Conservation (phyloP, 2,797 vertebrate genomes). For the Gambelia wislizenii region DNA sequence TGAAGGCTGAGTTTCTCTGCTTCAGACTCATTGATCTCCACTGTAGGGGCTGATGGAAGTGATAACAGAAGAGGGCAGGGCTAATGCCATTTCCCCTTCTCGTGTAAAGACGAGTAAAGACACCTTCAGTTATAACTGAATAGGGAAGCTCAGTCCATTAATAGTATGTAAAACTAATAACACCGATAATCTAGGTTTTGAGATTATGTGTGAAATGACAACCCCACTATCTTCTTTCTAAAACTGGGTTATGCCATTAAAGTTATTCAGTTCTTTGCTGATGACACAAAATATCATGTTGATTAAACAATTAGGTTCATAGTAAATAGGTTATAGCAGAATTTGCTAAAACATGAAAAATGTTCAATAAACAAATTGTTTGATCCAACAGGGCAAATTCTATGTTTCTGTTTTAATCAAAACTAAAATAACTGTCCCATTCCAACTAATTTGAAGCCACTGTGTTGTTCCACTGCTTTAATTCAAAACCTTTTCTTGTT, state of each 20-base stretch:
- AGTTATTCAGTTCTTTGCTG: neutral
- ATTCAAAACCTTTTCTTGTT: neutral
- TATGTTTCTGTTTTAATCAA: slow-evolving; percentile 39
- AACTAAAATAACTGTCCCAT: neutral
- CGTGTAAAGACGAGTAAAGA: no score
- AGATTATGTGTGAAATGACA: no score
- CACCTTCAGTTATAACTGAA: no score
- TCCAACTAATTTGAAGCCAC: neutral
- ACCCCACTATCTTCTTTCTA: no score
- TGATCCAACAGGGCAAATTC: slow-evolving; percentile 42
- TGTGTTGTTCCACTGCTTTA: neutral
- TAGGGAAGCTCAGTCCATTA: no score
- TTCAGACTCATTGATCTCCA: no score
- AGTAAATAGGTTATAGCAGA: neutral
- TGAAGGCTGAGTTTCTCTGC: no score
- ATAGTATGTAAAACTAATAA: no score
- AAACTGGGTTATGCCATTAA: neutral
- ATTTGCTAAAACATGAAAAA: neutral
- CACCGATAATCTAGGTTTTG: no score
- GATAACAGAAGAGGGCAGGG: no score
- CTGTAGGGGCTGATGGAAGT: no score
- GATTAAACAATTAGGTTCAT: neutral
- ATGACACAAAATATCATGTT: neutral
- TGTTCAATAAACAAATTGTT: neutral
- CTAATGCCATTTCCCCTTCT: no score